phyloP scores from a whole-genome alignment of 1,140 invertebrate genomes.

The Drosophila eugracilis region DNA sequence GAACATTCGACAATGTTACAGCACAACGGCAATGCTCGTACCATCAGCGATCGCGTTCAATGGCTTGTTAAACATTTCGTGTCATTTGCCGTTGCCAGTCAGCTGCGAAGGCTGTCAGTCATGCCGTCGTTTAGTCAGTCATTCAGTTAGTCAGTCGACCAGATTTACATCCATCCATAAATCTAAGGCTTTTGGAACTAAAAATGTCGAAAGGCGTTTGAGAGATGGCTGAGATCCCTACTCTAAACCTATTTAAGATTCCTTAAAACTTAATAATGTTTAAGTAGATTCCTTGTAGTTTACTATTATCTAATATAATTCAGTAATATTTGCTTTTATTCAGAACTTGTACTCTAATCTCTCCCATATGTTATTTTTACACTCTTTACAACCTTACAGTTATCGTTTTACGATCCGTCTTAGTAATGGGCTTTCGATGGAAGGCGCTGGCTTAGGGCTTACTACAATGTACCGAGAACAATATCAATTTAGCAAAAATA shows the following conservation, averaged over 20 bases:
- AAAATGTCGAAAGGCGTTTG: slow-evolving; percentile 1
- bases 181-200: slow-evolving; percentile 22
- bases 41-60: slow-evolving; percentile 46
- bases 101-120: slow-evolving; percentile 38
- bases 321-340: neutral
- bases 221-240: neutral
- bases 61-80: slow-evolving; percentile 50
- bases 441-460: neutral
- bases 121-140: slow-evolving; percentile 28
- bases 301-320: too few species aligned
- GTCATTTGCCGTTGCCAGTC: slow-evolving; percentile 38
- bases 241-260: neutral
- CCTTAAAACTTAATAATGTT: too few species aligned
- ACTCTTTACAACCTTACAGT: neutral
- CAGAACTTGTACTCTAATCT: neutral
- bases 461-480: slow-evolving; percentile 19
- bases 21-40: slow-evolving; percentile 22
- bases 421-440: slow-evolving; percentile 13
- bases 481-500: slow-evolving; percentile 6
- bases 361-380: too few species aligned
- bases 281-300: too few species aligned
- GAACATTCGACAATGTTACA: slow-evolving; percentile 45
- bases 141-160: slow-evolving; percentile 20
- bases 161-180: slow-evolving; percentile 34
- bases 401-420: slow-evolving; percentile 5